A percentile compares a stretch with the other conserved stretches of the same genome.
These are phyloP conservation scores for Callyntrura sp. DNA, from an alignment of 2,888 invertebrate genomes.

Conservation along the genomic window DNA sequence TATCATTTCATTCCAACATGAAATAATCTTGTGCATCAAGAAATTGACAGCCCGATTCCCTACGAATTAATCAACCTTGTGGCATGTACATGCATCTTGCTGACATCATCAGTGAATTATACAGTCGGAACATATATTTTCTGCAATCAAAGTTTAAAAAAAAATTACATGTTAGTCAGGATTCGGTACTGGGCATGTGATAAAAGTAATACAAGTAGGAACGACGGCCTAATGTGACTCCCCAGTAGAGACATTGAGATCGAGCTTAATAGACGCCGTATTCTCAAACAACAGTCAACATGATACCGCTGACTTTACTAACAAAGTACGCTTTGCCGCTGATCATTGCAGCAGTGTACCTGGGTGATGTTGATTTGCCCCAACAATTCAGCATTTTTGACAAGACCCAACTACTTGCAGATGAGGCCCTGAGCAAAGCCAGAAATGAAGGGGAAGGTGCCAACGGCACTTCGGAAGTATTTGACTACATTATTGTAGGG, in stretches of 20 bases:
- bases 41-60: no score
- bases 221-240: not conserved
- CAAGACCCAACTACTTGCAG: conserved; percentile 48
- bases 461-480: conserved; percentile 31
- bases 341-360: conserved; percentile 62
- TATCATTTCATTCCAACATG: no score
- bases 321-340: conserved; percentile 75
- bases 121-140: no score
- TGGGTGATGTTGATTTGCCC: conserved; percentile 68
- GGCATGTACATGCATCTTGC: no score
- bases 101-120: no score
- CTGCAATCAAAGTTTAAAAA: no score
- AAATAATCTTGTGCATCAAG: no score
- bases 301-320: conserved; percentile 18
- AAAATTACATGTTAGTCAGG: no score
- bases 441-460: conserved; percentile 73
- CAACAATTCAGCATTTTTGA: conserved; percentile 73
- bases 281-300: not conserved
- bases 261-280: no score
- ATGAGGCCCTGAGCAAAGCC: conserved; percentile 65
- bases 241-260: not conserved
- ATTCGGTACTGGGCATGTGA: no score
- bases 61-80: no score
- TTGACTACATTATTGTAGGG: conserved; percentile 67
- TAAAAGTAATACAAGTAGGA: no score